These are phyloP conservation scores for Saxidomus purpurata DNA, from an alignment of 1,140 invertebrate species.

Conservation along the genomic window DNA sequence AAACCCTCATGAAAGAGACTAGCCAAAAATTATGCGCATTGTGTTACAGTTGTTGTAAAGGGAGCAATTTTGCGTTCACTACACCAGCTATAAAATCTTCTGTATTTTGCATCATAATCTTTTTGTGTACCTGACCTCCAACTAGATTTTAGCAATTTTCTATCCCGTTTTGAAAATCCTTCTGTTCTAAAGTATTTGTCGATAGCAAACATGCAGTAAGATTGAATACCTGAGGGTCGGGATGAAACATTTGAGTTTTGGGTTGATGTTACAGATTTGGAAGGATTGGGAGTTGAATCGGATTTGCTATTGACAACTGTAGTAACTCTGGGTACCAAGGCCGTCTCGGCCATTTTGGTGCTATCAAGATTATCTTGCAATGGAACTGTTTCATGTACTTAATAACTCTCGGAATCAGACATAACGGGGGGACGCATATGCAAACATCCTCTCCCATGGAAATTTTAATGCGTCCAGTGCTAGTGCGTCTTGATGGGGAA, in stretches of 20 bases:
- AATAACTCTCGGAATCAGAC: conserved; percentile 45
- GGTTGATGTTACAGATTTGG: neutral
- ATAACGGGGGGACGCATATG: conserved; percentile 65
- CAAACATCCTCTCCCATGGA: conserved; percentile 56
- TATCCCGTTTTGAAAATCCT: conserved; percentile 4
- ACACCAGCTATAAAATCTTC: conserved; percentile 34
- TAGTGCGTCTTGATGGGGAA: conserved; percentile 45
- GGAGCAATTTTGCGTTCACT: conserved; percentile 61
- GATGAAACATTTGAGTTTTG: conserved; percentile 12
- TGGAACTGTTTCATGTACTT: conserved; percentile 52
- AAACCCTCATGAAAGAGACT: conserved; percentile 46
- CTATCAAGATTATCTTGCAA: conserved; percentile 67
- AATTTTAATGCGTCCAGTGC: conserved; percentile 61
- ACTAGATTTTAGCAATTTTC: conserved; percentile 20
- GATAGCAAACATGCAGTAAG: conserved; percentile 31
- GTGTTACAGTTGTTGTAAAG: conserved; percentile 38
- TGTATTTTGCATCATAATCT: conserved; percentile 46
- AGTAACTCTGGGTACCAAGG: conserved; percentile 40
- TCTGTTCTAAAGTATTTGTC: neutral
- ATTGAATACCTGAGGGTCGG: conserved; percentile 51
- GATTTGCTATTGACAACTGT: conserved; percentile 14
- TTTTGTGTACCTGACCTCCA: conserved; percentile 55
- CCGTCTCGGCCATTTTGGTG: conserved; percentile 56
- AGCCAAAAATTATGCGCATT: conserved; percentile 60
- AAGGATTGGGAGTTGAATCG: neutral